These are phyloP conservation scores for Neogale vison DNA, from an alignment of 2,113 vertebrate species.

Conservation along the genomic window DNA sequence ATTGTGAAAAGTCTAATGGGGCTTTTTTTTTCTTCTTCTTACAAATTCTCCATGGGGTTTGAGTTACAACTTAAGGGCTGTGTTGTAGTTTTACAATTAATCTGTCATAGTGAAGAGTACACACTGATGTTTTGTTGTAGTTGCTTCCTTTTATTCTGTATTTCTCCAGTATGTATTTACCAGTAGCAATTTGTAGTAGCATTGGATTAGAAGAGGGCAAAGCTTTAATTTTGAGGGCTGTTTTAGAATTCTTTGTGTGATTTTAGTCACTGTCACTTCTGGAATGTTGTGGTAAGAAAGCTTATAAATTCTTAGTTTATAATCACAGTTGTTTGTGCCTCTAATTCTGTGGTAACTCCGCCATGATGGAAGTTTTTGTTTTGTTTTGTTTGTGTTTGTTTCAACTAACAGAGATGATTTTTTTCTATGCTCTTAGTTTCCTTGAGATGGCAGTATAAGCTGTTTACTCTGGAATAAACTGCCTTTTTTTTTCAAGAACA, in stretches of 20 bases:
- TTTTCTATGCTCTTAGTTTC: conserved; percentile 50
- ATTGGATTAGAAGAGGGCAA: background rate
- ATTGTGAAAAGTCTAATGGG: conserved; percentile 45
- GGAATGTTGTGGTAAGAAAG: background rate
- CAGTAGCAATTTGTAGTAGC: conserved; percentile 19
- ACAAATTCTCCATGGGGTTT: background rate
- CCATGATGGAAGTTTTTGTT: background rate
- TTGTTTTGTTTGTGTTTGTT: background rate
- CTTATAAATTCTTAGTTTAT: background rate
- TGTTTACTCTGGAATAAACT: conserved; percentile 46
- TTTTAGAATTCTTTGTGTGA: conserved; percentile 38
- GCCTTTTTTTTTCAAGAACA: background rate
- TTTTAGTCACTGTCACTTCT: background rate
- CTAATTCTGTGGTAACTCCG: background rate
- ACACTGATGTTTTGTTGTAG: background rate
- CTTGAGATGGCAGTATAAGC: conserved; percentile 63
- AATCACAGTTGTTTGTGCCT: background rate
- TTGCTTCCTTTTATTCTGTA: background rate
- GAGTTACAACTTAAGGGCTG: conserved; percentile 52
- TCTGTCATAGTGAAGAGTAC: background rate
- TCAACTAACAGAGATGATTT: background rate
- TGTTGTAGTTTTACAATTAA: conserved; percentile 72
- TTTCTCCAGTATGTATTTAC: conserved; percentile 9
- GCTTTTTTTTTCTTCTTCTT: background rate
- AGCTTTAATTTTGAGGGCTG: background rate